Evolutionary conservation across 2,113 vertebrate species (phyloP).

Genomic region (Pangasianodon gigas): DNA sequence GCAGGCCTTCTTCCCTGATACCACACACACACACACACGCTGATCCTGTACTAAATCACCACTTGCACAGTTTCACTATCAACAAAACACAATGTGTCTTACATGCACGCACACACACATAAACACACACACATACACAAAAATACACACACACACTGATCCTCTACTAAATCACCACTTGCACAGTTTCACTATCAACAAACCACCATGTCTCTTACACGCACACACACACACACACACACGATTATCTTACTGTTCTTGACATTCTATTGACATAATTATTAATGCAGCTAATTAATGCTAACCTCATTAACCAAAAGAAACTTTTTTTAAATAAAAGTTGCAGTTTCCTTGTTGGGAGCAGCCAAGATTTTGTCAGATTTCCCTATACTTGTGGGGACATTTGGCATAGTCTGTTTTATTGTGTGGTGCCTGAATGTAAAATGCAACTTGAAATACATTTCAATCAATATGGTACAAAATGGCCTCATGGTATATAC

Average conservation of each 20-base stretch:
- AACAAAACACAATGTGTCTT: background rate
- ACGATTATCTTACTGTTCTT: background rate
- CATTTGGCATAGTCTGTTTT: background rate
- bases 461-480: background rate
- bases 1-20: constrained; percentile 52
- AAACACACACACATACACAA: background rate
- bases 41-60: background rate
- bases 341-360: background rate
- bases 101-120: background rate
- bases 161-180: too few species aligned
- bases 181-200: too few species aligned
- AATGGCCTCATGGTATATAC: background rate
- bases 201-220: too few species aligned
- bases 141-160: too few species aligned
- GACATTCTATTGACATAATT: background rate
- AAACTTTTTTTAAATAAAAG: background rate
- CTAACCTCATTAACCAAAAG: background rate
- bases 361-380: background rate
- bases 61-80: background rate
- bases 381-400: background rate
- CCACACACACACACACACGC: background rate
- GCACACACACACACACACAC: background rate
- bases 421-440: background rate
- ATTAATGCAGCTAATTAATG: background rate
- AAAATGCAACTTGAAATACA: background rate